These are phyloP conservation scores for Choristoneura rosaceana DNA, from an alignment of 2,888 invertebrate species.

Conservation along the genomic window DNA sequence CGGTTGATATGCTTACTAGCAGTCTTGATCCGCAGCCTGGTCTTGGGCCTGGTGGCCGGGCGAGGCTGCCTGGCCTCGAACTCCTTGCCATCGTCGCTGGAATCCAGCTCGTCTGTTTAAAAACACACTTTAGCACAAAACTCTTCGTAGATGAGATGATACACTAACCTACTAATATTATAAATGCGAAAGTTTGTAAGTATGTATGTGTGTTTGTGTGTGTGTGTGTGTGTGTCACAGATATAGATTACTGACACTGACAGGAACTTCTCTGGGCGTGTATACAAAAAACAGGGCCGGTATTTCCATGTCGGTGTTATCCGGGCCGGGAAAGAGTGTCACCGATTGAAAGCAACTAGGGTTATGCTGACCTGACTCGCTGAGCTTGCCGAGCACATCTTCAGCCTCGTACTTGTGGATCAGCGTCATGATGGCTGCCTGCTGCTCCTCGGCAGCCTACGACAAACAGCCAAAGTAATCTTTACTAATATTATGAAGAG, in stretches of 20 bases:
- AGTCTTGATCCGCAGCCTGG: slow-evolving; percentile 85
- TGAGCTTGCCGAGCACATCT: slow-evolving; percentile 80
- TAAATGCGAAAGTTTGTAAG: no score
- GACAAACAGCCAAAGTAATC: background rate
- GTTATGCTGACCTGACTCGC: slow-evolving; percentile 71
- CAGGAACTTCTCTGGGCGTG: no score
- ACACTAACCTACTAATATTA: background rate
- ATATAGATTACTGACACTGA: no score
- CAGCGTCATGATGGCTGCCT: slow-evolving; percentile 84
- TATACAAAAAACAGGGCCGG: no score
- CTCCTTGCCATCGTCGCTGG: slow-evolving; percentile 70
- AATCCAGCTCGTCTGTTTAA: slow-evolving; percentile 66
- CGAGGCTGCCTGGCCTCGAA: slow-evolving; percentile 65
- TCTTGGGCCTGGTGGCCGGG: slow-evolving; percentile 74
- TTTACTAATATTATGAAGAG: no score
- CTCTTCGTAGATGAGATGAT: background rate
- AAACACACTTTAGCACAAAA: background rate
- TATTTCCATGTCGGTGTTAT: no score
- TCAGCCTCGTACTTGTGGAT: slow-evolving; percentile 84
- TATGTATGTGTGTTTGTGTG: no score
- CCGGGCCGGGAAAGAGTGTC: no score
- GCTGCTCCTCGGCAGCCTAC: slow-evolving; percentile 89
- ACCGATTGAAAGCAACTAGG: no score
- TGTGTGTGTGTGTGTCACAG: no score
- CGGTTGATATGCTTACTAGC: slow-evolving; percentile 68